Conservation (phyloP, 2,797 vertebrate species). For the Halcyon leucocephala region DNA sequence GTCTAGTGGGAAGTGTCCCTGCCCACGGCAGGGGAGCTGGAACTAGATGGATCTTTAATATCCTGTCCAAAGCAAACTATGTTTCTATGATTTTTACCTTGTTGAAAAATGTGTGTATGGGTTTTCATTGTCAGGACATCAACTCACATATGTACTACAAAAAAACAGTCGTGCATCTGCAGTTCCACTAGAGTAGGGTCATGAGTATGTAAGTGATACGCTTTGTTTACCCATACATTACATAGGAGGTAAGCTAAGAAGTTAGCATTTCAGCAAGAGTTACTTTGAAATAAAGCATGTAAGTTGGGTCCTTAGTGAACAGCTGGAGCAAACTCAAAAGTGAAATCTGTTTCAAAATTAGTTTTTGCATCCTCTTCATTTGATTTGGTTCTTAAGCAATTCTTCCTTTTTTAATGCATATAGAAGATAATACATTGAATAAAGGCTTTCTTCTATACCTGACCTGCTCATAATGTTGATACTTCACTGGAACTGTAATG, state of each 20-base stretch:
- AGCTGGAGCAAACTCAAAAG: background rate
- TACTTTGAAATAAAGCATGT: background rate
- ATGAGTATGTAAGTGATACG: background rate
- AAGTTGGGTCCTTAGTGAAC: background rate
- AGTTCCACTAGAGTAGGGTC: background rate
- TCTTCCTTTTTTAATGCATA: background rate
- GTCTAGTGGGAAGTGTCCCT: too few species aligned
- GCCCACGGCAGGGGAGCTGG: too few species aligned
- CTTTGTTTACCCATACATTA: background rate
- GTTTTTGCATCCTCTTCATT: background rate
- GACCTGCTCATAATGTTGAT: background rate
- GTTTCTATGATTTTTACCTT: background rate
- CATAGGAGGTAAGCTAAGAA: background rate
- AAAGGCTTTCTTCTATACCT: background rate
- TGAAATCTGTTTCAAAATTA: background rate
- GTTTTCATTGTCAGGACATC: background rate
- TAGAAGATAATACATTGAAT: background rate
- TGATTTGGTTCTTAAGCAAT: background rate
- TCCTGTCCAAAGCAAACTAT: too few species aligned
- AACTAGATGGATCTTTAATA: too few species aligned
- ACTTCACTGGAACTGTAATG: background rate
- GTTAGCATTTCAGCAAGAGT: background rate
- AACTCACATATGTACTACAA: background rate
- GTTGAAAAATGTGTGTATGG: background rate
- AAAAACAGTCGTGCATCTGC: background rate